phyloP scores from a whole-genome alignment of 2,888 invertebrate genomes.

The Scaptodrosophila latifasciaeformis region DNA sequence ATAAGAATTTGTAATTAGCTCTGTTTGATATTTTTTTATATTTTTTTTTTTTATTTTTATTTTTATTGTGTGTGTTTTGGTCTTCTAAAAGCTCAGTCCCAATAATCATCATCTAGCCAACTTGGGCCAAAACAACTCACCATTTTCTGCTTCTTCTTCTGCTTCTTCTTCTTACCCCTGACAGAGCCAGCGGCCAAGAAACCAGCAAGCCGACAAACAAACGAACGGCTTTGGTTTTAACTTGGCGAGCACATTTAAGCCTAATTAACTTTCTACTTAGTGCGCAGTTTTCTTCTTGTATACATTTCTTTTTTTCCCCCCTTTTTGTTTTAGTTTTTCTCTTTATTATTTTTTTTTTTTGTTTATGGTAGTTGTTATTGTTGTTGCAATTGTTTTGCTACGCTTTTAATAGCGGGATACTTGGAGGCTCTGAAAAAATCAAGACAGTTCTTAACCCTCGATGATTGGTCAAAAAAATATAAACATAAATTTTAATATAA shows the following conservation, averaged over 20 bases:
- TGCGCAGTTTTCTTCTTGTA: conserved; percentile 40
- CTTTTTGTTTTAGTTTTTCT: too few relatives aligned
- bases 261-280: conserved; percentile 71
- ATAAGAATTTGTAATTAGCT: conserved; percentile 66
- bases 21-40: too few relatives aligned
- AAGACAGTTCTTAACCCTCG: too few relatives aligned
- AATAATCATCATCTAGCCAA: too few relatives aligned
- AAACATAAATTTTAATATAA: too few relatives aligned
- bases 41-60: conserved; percentile 20
- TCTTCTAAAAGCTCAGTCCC: too few relatives aligned
- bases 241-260: conserved; percentile 60
- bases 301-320: conserved; percentile 38
- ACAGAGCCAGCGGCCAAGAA: background rate
- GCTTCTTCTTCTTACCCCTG: background rate
- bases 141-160: too few relatives aligned
- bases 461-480: too few relatives aligned
- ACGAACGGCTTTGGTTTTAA: conserved; percentile 17
- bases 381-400: conserved; percentile 23
- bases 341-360: conserved; percentile 20
- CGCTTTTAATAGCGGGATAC: too few relatives aligned
- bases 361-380: conserved; percentile 21
- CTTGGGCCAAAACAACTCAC: too few relatives aligned
- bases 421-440: too few relatives aligned
- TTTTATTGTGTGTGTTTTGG: conserved; percentile 13
- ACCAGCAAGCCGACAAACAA: background rate